Conservation (phyloP, 2,888 invertebrate species). For the Drosophila fulvimacula region DNA sequence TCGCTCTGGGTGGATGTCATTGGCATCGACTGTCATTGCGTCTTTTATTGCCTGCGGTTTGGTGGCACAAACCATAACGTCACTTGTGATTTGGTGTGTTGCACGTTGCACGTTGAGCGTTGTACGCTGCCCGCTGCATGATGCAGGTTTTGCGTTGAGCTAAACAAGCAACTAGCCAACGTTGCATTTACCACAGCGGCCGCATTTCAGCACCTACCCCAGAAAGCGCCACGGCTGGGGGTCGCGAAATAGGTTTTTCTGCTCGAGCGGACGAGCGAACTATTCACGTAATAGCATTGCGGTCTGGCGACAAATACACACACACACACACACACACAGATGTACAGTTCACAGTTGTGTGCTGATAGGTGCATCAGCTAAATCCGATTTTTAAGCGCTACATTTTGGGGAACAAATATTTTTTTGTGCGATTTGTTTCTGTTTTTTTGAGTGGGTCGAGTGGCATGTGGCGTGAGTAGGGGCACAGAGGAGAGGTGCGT, state of each 20-base stretch:
- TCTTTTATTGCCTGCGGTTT: conserved; percentile 81
- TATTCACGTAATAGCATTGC: conserved; percentile 76
- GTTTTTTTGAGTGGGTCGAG: conserved; percentile 4
- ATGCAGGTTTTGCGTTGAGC: conserved; percentile 33
- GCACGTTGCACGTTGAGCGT: conserved; percentile 9
- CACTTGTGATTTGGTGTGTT: not conserved
- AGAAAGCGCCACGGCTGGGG: conserved; percentile 13
- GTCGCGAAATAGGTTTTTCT: conserved; percentile 41
- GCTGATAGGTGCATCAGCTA: conserved; percentile 60
- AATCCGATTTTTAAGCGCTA: conserved; percentile 66
- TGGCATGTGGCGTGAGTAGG: not conserved
- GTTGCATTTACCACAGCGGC: conserved; percentile 59
- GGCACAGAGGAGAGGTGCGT: no score
- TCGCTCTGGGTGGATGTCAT: conserved; percentile 18
- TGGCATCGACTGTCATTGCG: conserved; percentile 66
- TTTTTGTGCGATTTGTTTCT: conserved; percentile 10
- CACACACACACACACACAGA: not conserved
- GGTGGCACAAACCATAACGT: conserved; percentile 10
- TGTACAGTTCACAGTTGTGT: conserved; percentile 13
- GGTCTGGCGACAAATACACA: conserved; percentile 59
- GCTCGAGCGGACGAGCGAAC: conserved; percentile 47
- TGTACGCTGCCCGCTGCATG: conserved; percentile 1
- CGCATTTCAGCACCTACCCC: conserved; percentile 64
- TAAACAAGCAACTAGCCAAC: conserved; percentile 11
- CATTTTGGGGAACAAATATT: conserved; percentile 32